Conservation (phyloP, 1,140 invertebrate species). For the Drosophila quadrilineata region DNA sequence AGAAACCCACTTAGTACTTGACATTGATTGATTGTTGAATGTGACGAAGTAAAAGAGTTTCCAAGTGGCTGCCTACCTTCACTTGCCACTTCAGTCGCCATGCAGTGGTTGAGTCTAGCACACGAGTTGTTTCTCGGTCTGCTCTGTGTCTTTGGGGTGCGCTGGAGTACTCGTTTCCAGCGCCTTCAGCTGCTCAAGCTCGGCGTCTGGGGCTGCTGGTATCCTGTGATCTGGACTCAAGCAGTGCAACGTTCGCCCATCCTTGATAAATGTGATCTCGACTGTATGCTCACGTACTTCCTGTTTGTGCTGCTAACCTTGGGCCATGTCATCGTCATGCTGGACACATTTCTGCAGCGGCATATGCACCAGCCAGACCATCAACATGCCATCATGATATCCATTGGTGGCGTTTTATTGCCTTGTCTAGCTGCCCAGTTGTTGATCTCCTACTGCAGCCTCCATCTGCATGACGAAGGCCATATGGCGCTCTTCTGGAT, state of each 20-base stretch:
- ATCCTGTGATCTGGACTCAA: not conserved
- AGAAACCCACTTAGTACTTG: not conserved
- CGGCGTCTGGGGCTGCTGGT: slow-evolving; percentile 41
- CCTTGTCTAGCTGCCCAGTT: slow-evolving; percentile 7
- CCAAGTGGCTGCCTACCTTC: no score
- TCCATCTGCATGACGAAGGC: not conserved
- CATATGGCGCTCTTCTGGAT: slow-evolving; percentile 20
- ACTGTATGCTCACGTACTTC: slow-evolving; percentile 33
- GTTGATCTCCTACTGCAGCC: not conserved
- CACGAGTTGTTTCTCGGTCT: slow-evolving; percentile 9
- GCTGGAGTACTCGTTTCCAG: not conserved
- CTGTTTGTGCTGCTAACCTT: slow-evolving; percentile 19
- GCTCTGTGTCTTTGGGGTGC: slow-evolving; percentile 25
- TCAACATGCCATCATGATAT: not conserved
- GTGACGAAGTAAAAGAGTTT: no score
- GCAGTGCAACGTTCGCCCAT: not conserved
- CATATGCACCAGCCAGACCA: not conserved
- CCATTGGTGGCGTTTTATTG: not conserved
- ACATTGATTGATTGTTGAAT: slow-evolving; percentile 45
- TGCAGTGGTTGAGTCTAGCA: slow-evolving; percentile 25
- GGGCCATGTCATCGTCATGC: slow-evolving; percentile 35
- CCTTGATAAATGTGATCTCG: slow-evolving; percentile 27
- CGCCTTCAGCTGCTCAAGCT: slow-evolving; percentile 17
- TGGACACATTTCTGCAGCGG: slow-evolving; percentile 30
- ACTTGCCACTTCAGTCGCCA: slow-evolving; percentile 25